Conservation (phyloP, 2,113 vertebrate genomes). For the Ranitomeya imitator region DNA sequence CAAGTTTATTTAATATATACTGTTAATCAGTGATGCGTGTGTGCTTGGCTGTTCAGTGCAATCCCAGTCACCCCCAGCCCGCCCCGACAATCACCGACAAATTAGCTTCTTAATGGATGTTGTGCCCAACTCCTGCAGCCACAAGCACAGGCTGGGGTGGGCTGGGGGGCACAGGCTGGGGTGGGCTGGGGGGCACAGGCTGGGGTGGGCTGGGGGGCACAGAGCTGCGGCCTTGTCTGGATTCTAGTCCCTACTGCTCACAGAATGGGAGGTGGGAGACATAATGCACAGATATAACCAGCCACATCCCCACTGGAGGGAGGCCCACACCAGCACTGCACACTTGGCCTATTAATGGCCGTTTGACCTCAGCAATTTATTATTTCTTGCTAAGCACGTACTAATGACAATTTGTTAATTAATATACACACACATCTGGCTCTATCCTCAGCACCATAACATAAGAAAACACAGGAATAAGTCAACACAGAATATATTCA, state of each 20-base stretch:
- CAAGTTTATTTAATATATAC: slow-evolving; percentile 88
- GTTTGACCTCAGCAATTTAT: neutral
- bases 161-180: slow-evolving; percentile 70
- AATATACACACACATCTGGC: neutral
- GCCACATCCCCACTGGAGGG: neutral
- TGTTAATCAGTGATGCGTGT: slow-evolving; percentile 85
- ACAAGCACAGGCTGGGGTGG: slow-evolving; percentile 70
- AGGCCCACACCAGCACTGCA: neutral
- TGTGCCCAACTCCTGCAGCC: slow-evolving; percentile 77
- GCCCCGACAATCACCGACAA: slow-evolving; percentile 86
- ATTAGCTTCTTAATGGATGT: slow-evolving; percentile 84
- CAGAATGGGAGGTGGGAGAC: no score
- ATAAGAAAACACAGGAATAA: no score
- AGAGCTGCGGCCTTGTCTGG: no score
- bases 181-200: no score
- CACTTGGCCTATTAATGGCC: neutral
- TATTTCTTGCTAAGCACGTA: neutral
- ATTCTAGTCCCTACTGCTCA: no score
- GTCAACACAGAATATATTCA: no score
- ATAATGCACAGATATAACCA: neutral
- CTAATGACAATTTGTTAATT: neutral
- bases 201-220: no score
- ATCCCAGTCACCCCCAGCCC: slow-evolving; percentile 84
- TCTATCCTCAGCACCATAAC: neutral
- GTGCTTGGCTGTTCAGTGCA: slow-evolving; percentile 81